Base-by-base conservation (phyloP, 2,888 invertebrate species). In the Watsonalla binaria region DNA sequence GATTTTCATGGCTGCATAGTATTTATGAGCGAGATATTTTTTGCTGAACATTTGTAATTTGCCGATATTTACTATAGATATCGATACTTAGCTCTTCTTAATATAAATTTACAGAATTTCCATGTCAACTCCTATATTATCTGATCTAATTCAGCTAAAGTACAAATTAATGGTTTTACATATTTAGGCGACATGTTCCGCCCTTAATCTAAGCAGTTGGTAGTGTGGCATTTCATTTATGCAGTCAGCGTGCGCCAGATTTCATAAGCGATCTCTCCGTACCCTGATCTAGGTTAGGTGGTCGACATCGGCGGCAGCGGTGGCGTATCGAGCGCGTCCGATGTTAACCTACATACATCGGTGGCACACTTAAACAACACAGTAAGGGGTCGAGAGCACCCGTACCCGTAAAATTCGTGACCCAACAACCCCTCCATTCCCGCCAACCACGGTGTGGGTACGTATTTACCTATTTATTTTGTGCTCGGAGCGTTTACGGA, bases 201-300 rank as follows among this genome's bases (percentile, higher is more conserved):
- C 70, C 72, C 72, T 68, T 67, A 72, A 70, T 69, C 72, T 77
- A 78, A 76, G 72, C 74, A 72, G 76, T 74, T 76, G 72, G 76
- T 80, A 76, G 75, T 78, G 74, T 77, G 80, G 78, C 73, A 78
- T 84, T 85, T 82, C 82, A 84, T 83, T 84, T 80, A 86, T 83
- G 84, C 81, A 86, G 86, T 72, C 79, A 72, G 74, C 81, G 83
- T 83, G 87, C 82, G 86, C 89, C 86, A 89, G 87, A 90, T 90
- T 90, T 90, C 88, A 90, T 89, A 89, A 89, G 87, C 88, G 85
- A 88, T 89, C 88, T 90, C 90, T 87, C 88, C 80, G 81, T 83
- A 86, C 89, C 89, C 89, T 90, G 90, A 90, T 89, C 89, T 90
- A 87, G 90, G 90, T 90, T 90, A 90, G 85, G 86, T 89, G 88